phyloP scores from a whole-genome alignment of 2,797 vertebrate species.

The Sebastes jordani region DNA sequence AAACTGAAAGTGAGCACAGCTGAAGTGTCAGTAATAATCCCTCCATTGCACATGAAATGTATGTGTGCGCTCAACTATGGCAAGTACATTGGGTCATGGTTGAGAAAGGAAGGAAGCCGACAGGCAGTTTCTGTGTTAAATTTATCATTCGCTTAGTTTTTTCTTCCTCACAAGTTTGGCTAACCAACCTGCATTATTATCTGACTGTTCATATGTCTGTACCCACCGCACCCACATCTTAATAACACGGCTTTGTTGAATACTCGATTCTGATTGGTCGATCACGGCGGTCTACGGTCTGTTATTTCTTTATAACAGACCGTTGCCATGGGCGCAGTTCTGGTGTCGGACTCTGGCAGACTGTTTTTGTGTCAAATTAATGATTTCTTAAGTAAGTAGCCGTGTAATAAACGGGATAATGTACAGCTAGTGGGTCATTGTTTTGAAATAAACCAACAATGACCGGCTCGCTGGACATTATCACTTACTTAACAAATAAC shows the following conservation, averaged over 20 bases:
- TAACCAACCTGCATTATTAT: background rate
- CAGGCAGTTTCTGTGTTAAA: background rate
- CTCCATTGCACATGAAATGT: background rate
- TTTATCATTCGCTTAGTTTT: background rate
- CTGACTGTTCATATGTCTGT: background rate
- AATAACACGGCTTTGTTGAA: rapidly evolving
- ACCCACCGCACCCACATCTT: background rate
- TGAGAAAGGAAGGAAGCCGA: background rate
- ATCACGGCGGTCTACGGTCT: too few relatives aligned
- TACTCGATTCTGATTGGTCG: too few relatives aligned
- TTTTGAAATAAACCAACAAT: too few relatives aligned
- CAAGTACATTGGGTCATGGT: background rate
- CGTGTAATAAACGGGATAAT: too few relatives aligned
- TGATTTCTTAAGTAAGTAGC: too few relatives aligned
- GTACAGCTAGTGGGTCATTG: too few relatives aligned
- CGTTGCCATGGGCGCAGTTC: too few relatives aligned
- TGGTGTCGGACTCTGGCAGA: too few relatives aligned
- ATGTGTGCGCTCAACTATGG: background rate
- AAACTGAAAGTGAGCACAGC: background rate
- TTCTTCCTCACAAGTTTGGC: background rate
- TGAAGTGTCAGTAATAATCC: background rate
- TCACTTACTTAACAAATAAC: too few relatives aligned
- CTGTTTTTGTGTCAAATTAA: too few relatives aligned
- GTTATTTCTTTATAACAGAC: too few relatives aligned
- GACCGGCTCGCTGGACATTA: too few relatives aligned